phyloP scores from a whole-genome alignment of 64 coral and sea anemone genomes.

The Acropora yongei region DNA sequence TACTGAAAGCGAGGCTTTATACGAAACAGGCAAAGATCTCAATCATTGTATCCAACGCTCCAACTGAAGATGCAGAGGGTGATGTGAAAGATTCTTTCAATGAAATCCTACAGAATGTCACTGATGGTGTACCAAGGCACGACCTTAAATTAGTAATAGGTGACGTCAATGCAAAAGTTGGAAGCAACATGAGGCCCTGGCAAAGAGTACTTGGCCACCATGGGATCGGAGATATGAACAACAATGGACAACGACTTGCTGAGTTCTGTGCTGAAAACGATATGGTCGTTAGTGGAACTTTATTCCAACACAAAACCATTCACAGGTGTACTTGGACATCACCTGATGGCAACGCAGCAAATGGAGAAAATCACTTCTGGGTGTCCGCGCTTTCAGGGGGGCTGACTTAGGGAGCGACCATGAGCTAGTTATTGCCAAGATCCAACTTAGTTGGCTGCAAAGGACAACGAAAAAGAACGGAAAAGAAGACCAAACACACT shows the following conservation, averaged over 20 bases:
- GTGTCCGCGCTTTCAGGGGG: slow-evolving; percentile 28
- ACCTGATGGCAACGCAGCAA: not conserved
- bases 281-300: too few relatives aligned
- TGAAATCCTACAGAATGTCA: slow-evolving; percentile 5
- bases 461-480: too few relatives aligned
- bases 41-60: not conserved
- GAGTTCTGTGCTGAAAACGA: too few relatives aligned
- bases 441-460: too few relatives aligned
- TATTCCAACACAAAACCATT: too few relatives aligned
- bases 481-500: not conserved
- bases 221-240: slow-evolving; percentile 37
- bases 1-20: too few relatives aligned
- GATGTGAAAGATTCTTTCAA: slow-evolving; percentile 30
- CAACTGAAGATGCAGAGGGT: not conserved
- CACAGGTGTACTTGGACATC: too few relatives aligned
- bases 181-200: slow-evolving; percentile 13
- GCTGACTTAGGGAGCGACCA: too few relatives aligned
- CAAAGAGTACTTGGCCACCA: slow-evolving; percentile 38
- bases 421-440: too few relatives aligned
- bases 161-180: slow-evolving; percentile 42
- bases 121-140: slow-evolving; percentile 31
- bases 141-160: slow-evolving; percentile 30
- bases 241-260: slow-evolving; percentile 21
- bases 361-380: slow-evolving; percentile 44
- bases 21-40: too few relatives aligned